Evolutionary conservation across 2,113 vertebrate species (phyloP).

Genomic region (Ophiodon elongatus): DNA sequence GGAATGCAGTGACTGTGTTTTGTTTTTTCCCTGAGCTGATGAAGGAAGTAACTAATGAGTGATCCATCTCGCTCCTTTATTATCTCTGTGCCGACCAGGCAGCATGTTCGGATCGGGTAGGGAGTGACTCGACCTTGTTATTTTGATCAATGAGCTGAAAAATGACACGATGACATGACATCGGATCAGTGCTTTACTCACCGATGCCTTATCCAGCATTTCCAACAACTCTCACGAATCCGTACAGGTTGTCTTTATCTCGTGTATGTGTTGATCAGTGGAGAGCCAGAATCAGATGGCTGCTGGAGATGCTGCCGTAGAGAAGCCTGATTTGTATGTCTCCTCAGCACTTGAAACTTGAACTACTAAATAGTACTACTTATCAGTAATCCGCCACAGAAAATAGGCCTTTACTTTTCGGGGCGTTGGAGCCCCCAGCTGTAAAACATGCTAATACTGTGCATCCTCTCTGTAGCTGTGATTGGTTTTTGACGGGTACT

Average conservation of each 20-base stretch:
- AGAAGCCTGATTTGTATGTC: not conserved
- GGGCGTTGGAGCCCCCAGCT: not conserved
- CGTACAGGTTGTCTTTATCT: conserved; percentile 12
- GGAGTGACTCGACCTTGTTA: too few relatives aligned
- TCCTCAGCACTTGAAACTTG: not conserved
- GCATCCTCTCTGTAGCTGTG: not conserved
- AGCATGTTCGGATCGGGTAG: too few relatives aligned
- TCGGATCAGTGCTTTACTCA: not conserved
- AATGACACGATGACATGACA: not conserved
- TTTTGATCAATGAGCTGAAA: not conserved
- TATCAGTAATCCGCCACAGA: not conserved
- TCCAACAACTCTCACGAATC: too few relatives aligned
- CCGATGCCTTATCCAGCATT: too few relatives aligned
- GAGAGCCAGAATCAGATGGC: not conserved
- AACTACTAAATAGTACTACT: not conserved
- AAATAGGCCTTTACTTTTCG: not conserved
- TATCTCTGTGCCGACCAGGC: too few relatives aligned
- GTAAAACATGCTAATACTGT: not conserved
- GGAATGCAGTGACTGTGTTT: too few relatives aligned
- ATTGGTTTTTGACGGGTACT: too few relatives aligned
- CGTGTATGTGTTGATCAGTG: not conserved
- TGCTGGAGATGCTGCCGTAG: not conserved
- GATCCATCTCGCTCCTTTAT: too few relatives aligned
- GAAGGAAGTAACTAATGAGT: not conserved
- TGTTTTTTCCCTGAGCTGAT: not conserved